Evolutionary conservation across 2,113 vertebrate genomes (phyloP), one percentile per base, ranked within the genome.

Genomic region (Coryphaenoides rupestris): DNA sequence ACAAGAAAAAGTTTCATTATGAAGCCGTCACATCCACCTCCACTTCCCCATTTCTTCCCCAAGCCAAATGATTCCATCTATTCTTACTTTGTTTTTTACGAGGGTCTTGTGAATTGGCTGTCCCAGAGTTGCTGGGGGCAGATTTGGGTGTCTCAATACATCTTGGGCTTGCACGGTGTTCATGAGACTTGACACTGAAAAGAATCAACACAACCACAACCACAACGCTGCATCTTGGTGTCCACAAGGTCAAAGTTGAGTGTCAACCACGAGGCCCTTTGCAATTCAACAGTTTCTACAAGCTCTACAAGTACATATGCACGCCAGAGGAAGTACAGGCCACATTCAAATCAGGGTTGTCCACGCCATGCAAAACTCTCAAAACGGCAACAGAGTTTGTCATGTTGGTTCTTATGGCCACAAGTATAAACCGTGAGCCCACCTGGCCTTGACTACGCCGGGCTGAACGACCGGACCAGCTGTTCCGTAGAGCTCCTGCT

Each of bases 51-150:
- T 26, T 3, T 26, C 24, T 12, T 10, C 33, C 33, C 33, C 9
- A 40, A 40, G 33, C 33, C 33, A 40, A 2, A 47, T 1, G 49
- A 69, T 52, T 54, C 21, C 15, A 13, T 33, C n/a, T 24, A 1
- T 22, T 77, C 88, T 92, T 86, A 96, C 94, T 91, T 89, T 89
- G 92, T 74, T 84, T 89, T 80, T 87, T 89, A 47, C 87, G 93
- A 61, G 78, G 56, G 26, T 90, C 90, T 74, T 84, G 88, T 24
- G 74, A 62, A 47, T 78, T 87, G 68, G 58, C 78, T 33, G 77
- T 62, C 3, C 75, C 55, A 12, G 84, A 72, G 56, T 22, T 69
- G 50, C 55, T 66, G 63, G 26, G 80, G 65, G 55, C 73, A 55
- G 79, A 26, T 62, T 70, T 87, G 57, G 52, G 55, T 55, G 74